phyloP scores from a whole-genome alignment of 2,113 vertebrate genomes.

The Nerophis ophidion region DNA sequence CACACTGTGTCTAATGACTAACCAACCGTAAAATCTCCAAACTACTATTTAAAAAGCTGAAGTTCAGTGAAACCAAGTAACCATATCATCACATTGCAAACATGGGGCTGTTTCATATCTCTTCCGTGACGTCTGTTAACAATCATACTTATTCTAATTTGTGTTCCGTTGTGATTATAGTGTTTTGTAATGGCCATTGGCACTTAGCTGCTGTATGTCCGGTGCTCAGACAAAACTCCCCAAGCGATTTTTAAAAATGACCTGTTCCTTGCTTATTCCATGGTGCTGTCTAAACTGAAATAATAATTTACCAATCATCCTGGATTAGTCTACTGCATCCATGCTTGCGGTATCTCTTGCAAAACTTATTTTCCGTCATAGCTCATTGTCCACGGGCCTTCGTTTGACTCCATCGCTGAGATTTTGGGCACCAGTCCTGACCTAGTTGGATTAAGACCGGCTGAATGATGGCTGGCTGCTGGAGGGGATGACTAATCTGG shows the following conservation, averaged over 20 bases:
- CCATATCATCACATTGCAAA: neutral
- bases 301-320: neutral
- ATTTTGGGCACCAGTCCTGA: constrained; percentile 35
- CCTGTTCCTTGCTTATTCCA: too few species aligned
- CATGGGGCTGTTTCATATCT: neutral
- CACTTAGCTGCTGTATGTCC: neutral
- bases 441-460: constrained; percentile 26
- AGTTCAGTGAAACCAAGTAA: neutral
- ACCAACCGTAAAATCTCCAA: neutral
- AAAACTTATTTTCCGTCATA: constrained; percentile 9
- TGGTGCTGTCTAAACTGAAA: neutral
- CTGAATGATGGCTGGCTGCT: constrained; percentile 23
- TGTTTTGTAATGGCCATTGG: neutral
- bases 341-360: constrained; percentile 2
- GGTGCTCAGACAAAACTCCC: neutral
- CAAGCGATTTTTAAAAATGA: too few species aligned
- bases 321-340: neutral
- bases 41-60: neutral
- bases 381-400: constrained; percentile 14
- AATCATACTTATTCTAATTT: neutral
- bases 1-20: too few species aligned
- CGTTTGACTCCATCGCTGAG: constrained; percentile 25
- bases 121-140: too few species aligned
- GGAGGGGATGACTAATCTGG: constrained; percentile 25
- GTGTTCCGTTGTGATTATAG: neutral